Conservation (phyloP, 1,140 invertebrate genomes). For the Sinella curviseta region DNA sequence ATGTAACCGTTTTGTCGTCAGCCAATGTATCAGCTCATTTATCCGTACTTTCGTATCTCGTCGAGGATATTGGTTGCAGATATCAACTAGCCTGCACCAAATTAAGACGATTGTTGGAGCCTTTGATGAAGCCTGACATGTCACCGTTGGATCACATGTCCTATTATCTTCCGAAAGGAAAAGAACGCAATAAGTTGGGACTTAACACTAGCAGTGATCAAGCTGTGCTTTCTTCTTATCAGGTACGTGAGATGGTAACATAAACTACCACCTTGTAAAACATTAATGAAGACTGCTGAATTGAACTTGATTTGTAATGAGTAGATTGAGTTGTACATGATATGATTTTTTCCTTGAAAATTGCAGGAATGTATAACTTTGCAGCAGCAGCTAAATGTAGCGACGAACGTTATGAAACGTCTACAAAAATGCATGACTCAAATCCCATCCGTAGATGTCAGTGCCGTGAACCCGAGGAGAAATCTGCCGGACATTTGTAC, state of each 20-base stretch:
- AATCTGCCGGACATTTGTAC: slow-evolving; percentile 63
- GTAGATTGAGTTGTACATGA: slow-evolving; percentile 43
- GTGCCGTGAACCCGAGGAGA: slow-evolving; percentile 34
- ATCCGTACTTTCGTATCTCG: slow-evolving; percentile 61
- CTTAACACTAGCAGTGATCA: slow-evolving; percentile 60
- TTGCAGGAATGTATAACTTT: slow-evolving; percentile 72
- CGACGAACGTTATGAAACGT: slow-evolving; percentile 70
- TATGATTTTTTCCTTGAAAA: not conserved
- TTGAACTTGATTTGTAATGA: slow-evolving; percentile 34
- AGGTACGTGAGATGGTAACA: slow-evolving; percentile 59
- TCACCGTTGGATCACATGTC: slow-evolving; percentile 78
- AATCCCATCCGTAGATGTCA: slow-evolving; percentile 45
- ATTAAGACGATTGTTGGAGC: slow-evolving; percentile 72
- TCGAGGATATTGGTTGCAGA: slow-evolving; percentile 79
- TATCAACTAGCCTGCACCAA: slow-evolving; percentile 80
- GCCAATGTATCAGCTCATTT: slow-evolving; percentile 59
- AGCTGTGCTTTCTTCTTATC: slow-evolving; percentile 76
- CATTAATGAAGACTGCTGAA: slow-evolving; percentile 9
- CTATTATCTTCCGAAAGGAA: slow-evolving; percentile 65
- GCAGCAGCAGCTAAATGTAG: slow-evolving; percentile 76
- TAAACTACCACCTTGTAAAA: no score
- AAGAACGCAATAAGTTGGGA: slow-evolving; percentile 64
- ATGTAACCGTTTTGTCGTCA: slow-evolving; percentile 45
- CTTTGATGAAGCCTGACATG: slow-evolving; percentile 71
- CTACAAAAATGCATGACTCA: slow-evolving; percentile 61